Evolutionary conservation across 2,888 invertebrate species (phyloP).

Genomic region (Hirtodrosophila confusa): DNA sequence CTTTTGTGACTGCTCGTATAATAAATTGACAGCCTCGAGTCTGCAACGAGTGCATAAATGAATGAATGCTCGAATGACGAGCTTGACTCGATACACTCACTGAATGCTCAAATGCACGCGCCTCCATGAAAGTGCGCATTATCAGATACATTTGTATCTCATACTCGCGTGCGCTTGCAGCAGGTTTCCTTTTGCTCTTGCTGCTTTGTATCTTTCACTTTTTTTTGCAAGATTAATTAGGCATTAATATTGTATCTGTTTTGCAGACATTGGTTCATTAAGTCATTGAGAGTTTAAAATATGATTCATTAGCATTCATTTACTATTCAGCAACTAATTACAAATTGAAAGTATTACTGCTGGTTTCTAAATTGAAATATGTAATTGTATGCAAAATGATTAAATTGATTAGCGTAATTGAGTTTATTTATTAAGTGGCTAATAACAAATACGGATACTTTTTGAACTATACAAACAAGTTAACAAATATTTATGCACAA

Average conservation of each 20-base stretch:
- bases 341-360: no score
- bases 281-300: not conserved
- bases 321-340: not conserved
- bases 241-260: not conserved
- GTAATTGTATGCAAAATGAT: no score
- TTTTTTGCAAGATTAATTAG: slow-evolving; percentile 35
- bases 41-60: slow-evolving; percentile 47
- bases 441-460: no score
- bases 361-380: no score
- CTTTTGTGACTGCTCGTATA: slow-evolving; percentile 38
- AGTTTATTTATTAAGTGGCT: no score
- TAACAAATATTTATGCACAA: no score
- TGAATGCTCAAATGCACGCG: slow-evolving; percentile 11
- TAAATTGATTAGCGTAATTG: no score
- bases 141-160: slow-evolving; percentile 37
- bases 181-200: slow-evolving; percentile 6
- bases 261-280: slow-evolving; percentile 1
- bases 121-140: slow-evolving; percentile 17
- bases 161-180: slow-evolving; percentile 22
- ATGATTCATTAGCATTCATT: not conserved
- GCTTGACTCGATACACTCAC: slow-evolving; percentile 3
- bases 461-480: no score
- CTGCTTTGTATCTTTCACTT: slow-evolving; percentile 30
- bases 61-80: slow-evolving; percentile 44
- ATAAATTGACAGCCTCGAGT: slow-evolving; percentile 58